phyloP scores from a whole-genome alignment of 2,888 invertebrate genomes.

The Drosophila pseudotakahashii region DNA sequence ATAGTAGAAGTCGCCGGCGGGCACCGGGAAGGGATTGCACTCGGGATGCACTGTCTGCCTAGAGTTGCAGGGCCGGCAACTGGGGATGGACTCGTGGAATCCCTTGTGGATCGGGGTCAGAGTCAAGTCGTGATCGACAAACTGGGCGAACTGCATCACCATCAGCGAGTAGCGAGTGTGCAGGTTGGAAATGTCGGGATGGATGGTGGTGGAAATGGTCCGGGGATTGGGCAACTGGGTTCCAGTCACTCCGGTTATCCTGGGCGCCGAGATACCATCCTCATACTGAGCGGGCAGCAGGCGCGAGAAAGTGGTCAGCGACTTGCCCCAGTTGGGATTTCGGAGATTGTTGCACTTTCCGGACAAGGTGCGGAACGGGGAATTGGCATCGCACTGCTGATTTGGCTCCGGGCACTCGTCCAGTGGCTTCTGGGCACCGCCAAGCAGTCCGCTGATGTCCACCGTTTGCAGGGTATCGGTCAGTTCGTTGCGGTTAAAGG shows the following conservation, averaged over 20 bases:
- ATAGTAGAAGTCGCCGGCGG: constrained; percentile 94
- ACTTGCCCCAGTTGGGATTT: constrained; percentile 92
- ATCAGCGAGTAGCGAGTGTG: constrained; percentile 95
- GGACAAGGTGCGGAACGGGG: constrained; percentile 89
- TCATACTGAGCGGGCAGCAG: constrained; percentile 94
- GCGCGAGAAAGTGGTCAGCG: constrained; percentile 93
- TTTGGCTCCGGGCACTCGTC: constrained; percentile 89
- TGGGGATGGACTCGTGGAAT: constrained; percentile 95
- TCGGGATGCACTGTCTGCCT: constrained; percentile 95
- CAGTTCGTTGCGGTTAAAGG: constrained; percentile 87
- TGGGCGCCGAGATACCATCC: constrained; percentile 93
- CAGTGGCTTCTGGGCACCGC: constrained; percentile 50
- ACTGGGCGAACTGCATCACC: constrained; percentile 98
- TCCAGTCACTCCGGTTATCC: constrained; percentile 90
- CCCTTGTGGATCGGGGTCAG: constrained; percentile 97
- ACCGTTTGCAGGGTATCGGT: constrained; percentile 91
- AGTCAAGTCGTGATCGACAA: constrained; percentile 97
- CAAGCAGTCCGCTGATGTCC: constrained; percentile 89
- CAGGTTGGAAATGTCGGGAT: constrained; percentile 95
- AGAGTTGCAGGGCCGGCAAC: constrained; percentile 95
- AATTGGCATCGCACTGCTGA: constrained; percentile 89
- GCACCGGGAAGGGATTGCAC: constrained; percentile 96
- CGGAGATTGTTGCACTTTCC: constrained; percentile 95
- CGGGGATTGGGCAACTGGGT: constrained; percentile 93
- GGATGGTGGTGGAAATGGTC: constrained; percentile 93